Evolutionary conservation across 2,888 invertebrate species (phyloP).

Genomic region (Hydrotaea diabolus): DNA sequence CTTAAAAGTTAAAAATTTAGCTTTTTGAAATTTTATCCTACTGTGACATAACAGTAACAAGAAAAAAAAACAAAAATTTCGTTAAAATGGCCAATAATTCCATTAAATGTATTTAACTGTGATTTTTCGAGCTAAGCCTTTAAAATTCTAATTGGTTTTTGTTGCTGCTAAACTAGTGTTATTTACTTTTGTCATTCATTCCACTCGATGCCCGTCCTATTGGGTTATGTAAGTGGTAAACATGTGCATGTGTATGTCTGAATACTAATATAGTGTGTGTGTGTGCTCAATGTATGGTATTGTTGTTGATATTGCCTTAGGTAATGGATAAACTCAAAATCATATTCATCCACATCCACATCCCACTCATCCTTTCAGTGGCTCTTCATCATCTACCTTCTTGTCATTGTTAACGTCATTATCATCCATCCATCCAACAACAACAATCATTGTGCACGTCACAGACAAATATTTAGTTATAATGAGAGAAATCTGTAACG

Average conservation of each 20-base stretch:
- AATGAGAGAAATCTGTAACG: neutral
- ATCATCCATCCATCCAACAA: neutral
- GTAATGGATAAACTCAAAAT: constrained; percentile 45
- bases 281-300: constrained; percentile 12
- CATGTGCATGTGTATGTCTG: neutral
- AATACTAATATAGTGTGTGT: too few species aligned
- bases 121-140: too few species aligned
- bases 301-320: constrained; percentile 37
- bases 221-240: neutral
- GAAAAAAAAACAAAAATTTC: too few species aligned
- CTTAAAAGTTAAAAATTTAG: too few species aligned
- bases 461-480: constrained; percentile 25
- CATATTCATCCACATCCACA: neutral
- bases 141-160: too few species aligned
- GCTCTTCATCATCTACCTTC: neutral
- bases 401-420: neutral
- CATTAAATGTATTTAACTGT: too few species aligned
- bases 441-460: constrained; percentile 23
- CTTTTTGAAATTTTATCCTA: too few species aligned
- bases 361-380: neutral
- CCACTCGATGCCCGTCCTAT: neutral
- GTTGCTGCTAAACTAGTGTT: neutral
- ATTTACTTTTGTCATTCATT: constrained; percentile 24
- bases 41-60: too few species aligned
- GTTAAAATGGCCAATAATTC: too few species aligned